phyloP scores from a whole-genome alignment of 2,113 vertebrate species.

The Mixornis gularis region DNA sequence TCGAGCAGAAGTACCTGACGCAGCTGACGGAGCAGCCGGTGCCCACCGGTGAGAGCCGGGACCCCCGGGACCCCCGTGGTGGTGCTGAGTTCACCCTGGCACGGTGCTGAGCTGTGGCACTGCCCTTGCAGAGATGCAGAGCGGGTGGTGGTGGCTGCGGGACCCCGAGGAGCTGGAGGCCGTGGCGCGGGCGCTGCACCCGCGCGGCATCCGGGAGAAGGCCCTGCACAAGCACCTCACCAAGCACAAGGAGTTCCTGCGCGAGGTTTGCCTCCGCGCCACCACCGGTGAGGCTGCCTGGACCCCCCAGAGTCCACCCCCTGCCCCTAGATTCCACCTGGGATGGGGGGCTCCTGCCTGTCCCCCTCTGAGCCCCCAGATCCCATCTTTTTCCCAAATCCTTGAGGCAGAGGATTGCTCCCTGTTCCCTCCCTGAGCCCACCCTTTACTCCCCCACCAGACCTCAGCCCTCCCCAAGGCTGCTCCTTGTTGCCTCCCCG shows the following conservation, averaged over 20 bases:
- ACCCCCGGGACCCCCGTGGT: fast-evolving
- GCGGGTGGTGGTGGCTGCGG: slow-evolving; percentile 94
- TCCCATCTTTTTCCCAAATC: too few relatives aligned
- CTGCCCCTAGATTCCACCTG: slow-evolving; percentile 23
- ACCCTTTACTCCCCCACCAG: neutral
- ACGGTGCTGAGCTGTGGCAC: fast-evolving
- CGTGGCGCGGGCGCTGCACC: slow-evolving; percentile 82
- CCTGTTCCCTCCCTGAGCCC: neutral
- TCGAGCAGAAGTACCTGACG: slow-evolving; percentile 89
- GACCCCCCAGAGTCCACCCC: neutral
- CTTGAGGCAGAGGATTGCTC: neutral
- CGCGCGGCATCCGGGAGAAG: slow-evolving; percentile 87
- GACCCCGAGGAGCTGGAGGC: slow-evolving; percentile 80
- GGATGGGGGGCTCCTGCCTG: neutral
- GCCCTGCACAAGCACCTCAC: slow-evolving; percentile 90
- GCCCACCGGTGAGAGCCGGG: slow-evolving; percentile 76
- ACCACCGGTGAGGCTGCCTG: slow-evolving; percentile 72
- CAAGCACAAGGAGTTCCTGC: slow-evolving; percentile 90
- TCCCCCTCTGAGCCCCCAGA: neutral
- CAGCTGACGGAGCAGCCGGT: slow-evolving; percentile 87
- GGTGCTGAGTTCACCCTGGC: neutral
- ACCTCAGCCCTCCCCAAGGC: too few relatives aligned
- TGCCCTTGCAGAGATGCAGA: slow-evolving; percentile 80
- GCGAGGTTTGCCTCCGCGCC: slow-evolving; percentile 80
- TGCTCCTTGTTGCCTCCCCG: neutral